These are phyloP conservation scores for Leguminivora glycinivorella DNA, from an alignment of 1,140 invertebrate genomes.

Conservation along the genomic window DNA sequence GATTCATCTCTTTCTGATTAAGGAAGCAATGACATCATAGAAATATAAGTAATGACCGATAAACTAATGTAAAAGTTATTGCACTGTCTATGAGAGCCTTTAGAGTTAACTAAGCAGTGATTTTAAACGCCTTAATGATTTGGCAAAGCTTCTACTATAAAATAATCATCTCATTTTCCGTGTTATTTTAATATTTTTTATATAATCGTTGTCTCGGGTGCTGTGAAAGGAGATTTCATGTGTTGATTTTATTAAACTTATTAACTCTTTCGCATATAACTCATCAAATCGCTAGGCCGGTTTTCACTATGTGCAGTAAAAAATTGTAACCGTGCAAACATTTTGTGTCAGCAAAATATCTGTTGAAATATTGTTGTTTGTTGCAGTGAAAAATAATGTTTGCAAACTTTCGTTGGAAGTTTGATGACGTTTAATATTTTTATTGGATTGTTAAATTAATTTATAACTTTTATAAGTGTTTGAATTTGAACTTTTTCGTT, in stretches of 20 bases:
- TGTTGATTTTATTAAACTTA: not conserved
- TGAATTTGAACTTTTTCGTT: not conserved
- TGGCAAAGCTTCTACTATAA: not conserved
- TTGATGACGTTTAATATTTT: not conserved
- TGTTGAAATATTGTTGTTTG: not conserved
- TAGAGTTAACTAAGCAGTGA: not conserved
- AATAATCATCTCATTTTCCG: not conserved
- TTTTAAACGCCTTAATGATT: not conserved
- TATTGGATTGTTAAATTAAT: slow-evolving; percentile 4
- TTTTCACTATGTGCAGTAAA: no score
- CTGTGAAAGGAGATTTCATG: not conserved
- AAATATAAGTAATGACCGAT: not conserved
- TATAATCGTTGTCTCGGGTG: not conserved
- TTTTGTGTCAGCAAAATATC: not conserved
- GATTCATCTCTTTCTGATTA: no score
- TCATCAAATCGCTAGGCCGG: no score
- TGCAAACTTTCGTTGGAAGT: not conserved
- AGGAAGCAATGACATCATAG: no score
- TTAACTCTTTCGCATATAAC: no score
- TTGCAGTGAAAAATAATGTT: not conserved
- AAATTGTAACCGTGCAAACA: no score
- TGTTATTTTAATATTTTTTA: not conserved
- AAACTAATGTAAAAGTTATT: no score
- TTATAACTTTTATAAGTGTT: no score
- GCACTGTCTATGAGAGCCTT: no score